Percentiles rank a stretch among this genome's conserved stretches.
These are phyloP conservation scores for Sceloporus undulatus DNA, from an alignment of 2,113 vertebrate genomes.

Conservation along the genomic window DNA sequence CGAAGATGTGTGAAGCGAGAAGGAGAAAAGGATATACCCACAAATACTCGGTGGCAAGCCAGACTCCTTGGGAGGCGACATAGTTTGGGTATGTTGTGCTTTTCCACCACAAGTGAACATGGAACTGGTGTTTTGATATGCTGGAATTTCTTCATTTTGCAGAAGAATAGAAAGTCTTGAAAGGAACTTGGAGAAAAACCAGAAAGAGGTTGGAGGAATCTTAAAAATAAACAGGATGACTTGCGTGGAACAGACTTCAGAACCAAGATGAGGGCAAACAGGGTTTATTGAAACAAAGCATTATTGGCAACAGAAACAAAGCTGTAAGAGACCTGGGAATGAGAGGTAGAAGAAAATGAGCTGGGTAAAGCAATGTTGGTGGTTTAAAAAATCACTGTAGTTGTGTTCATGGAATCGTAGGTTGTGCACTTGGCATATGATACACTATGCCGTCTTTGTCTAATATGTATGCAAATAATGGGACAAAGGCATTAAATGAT, in stretches of 20 bases:
- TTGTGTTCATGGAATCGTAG: background rate
- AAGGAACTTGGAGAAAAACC: slow-evolving; percentile 79
- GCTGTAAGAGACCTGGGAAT: slow-evolving; percentile 74
- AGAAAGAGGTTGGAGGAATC: slow-evolving; percentile 75
- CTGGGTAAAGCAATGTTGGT: slow-evolving; percentile 77
- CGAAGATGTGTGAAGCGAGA: too few relatives aligned
- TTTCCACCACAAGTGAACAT: background rate
- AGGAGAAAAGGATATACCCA: too few relatives aligned
- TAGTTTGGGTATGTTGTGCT: background rate
- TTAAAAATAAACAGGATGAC: slow-evolving; percentile 75
- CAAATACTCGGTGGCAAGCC: too few relatives aligned
- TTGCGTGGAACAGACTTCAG: slow-evolving; percentile 79
- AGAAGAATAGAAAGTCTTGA: slow-evolving; percentile 87
- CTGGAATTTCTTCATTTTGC: slow-evolving; percentile 34
- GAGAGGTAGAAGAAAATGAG: slow-evolving; percentile 84
- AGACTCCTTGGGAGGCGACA: too few relatives aligned
- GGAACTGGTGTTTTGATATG: background rate
- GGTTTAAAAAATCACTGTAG: background rate
- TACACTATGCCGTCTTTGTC: background rate
- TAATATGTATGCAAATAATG: background rate
- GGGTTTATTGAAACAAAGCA: slow-evolving; percentile 77
- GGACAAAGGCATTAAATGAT: background rate
- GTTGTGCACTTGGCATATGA: background rate
- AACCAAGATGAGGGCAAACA: slow-evolving; percentile 80
- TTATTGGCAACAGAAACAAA: slow-evolving; percentile 76